Evolutionary conservation across 1,140 invertebrate species (phyloP).

Genomic region (Halesus radiatus): DNA sequence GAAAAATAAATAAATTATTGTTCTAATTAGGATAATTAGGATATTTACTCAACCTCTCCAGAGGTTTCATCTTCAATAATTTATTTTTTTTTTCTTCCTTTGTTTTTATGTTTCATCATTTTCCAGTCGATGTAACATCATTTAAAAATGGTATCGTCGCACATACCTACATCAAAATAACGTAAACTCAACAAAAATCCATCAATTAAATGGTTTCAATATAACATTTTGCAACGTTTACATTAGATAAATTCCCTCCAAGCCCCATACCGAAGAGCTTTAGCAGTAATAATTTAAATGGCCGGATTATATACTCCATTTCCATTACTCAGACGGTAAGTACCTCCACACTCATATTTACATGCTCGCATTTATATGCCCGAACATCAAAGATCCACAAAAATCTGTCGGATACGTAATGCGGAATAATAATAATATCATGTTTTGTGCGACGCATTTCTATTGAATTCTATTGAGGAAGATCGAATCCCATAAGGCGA

Average conservation of each 20-base stretch:
- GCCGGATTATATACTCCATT: slow-evolving; percentile 14
- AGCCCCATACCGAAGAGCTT: neutral
- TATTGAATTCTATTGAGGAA: slow-evolving; percentile 49
- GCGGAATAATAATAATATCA: slow-evolving; percentile 13
- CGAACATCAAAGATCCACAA: slow-evolving; percentile 44
- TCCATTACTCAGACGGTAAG: neutral
- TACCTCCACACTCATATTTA: neutral
- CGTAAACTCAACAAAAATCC: neutral
- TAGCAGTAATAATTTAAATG: slow-evolving; percentile 17
- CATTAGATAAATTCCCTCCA: neutral
- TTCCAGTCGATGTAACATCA: no score
- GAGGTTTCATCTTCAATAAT: no score
- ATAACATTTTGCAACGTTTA: neutral
- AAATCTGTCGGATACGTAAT: slow-evolving; percentile 26
- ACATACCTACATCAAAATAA: neutral
- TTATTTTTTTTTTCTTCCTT: no score
- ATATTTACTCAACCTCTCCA: no score
- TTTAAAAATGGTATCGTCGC: no score
- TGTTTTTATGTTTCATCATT: no score
- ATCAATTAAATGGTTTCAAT: neutral
- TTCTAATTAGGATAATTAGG: no score
- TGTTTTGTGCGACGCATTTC: slow-evolving; percentile 35
- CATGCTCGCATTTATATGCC: no score
- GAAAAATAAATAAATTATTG: no score
- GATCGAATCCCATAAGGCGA: slow-evolving; percentile 43